Conservation (phyloP, 2,797 vertebrate species). For the Platyrinchus mystaceus region DNA sequence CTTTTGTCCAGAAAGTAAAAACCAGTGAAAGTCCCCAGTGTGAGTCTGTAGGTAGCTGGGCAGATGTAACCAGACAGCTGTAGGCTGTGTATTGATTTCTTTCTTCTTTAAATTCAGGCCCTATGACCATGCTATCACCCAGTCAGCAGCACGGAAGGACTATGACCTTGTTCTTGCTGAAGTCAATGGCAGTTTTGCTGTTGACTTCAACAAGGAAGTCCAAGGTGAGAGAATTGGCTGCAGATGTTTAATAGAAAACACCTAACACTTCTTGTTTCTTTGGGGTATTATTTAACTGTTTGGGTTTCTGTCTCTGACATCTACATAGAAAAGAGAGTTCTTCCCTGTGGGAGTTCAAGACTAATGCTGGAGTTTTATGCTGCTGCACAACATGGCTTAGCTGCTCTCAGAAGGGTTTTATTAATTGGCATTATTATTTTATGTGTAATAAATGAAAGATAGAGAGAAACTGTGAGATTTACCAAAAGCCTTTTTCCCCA, state of each 20-base stretch:
- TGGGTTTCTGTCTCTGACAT: not conserved
- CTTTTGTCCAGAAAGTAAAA: not conserved
- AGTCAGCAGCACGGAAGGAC: not conserved
- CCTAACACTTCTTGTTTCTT: not conserved
- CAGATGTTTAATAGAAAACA: not conserved
- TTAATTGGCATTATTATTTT: not conserved
- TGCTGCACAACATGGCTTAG: not conserved
- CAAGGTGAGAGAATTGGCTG: not conserved
- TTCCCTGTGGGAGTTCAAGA: not conserved
- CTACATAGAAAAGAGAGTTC: not conserved
- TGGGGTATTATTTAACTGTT: not conserved
- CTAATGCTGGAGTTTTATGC: not conserved
- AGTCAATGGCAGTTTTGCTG: constrained; percentile 22
- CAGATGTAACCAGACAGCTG: not conserved
- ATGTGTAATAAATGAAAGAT: not conserved
- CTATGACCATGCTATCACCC: not conserved
- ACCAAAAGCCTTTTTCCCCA: not conserved
- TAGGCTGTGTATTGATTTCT: constrained; percentile 24
- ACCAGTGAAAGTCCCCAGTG: not conserved
- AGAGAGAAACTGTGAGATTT: not conserved
- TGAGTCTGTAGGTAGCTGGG: not conserved
- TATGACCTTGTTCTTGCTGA: constrained; percentile 3
- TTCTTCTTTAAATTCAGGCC: constrained; percentile 2
- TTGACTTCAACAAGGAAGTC: constrained; percentile 22
- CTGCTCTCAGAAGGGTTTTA: not conserved